Evolutionary conservation across 2,888 invertebrate genomes (phyloP), one percentile per base, ranked within the genome.

Genomic region (Serrognathus titanus): DNA sequence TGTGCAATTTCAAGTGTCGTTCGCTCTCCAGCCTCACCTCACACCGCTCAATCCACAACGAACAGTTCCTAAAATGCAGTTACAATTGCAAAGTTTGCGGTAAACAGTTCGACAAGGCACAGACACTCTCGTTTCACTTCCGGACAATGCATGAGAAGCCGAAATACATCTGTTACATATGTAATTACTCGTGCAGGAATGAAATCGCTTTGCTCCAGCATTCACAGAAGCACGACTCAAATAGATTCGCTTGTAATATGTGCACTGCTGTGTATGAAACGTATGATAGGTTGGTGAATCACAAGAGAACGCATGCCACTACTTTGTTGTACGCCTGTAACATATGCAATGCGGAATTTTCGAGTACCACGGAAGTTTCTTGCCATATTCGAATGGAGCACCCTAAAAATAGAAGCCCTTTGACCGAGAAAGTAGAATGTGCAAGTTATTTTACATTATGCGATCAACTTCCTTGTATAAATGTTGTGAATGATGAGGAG

Each of bases 321-420:
- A 67, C 69, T 5, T 55, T 68, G 46, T 53, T 68, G 10, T 75
- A 71, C 58, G 75, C 75, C 12, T 75, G 75, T 58, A 74, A 71
- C 58, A 74, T 71, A 58, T 75, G 75, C 53, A 70, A 73, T 61
- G 70, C 67, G 46, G 71, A 69, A 1, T 75, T 74, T 61, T 65
- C 69, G 0, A 68, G 66, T 53, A 74, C 72, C n/a, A 61, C 66
- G 16, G 71, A 72, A 46, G 67, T 75, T 4, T 69, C 69, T 16
- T 56, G 63, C 4, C 75, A 75, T 58, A 63, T 75, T 51, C 59
- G 71, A 41, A 60, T 56, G 43, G 68, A 65, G 31, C 75, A 75
- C 60, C 63, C 63, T 24, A 53, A 52, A 51, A 56, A 48, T 47
- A 51, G 51, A 51, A 55, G 55, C 47, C 37, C 51, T 31, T 45